Evolutionary conservation across 2,888 invertebrate species (phyloP), one percentile per base, ranked within the genome.

Genomic region (Glyphotaelius pellucidus): DNA sequence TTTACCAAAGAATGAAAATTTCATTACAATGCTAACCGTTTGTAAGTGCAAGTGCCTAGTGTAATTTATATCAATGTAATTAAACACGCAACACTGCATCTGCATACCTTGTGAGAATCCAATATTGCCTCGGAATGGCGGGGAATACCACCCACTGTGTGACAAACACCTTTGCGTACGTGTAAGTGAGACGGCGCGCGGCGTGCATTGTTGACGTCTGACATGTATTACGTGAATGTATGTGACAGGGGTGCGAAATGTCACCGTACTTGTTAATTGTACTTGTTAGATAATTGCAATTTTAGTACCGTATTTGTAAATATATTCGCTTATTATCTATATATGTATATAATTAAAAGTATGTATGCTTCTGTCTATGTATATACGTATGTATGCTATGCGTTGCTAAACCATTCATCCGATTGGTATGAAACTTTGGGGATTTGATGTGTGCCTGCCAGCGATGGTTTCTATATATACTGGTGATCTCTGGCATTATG

Each of bases 71-170:
- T 32, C 14, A 81, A 5, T 31, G 31, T 5, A 81, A 30, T 81
- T 25, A 32, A 80, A 30, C 32, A 81, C n/a, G 87, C 30, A 30
- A 87, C 47, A 32, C 87, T 67, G 32, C 87, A 87, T 87, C 87
- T 87, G 87, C 87, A 87, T 47, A 87, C 52, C 87, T 52, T n/a
- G 47, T 5, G 87, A 52, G 67, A 87, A 87, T 87, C 15, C 87
- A 67, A 87, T 31, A 52, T 52, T 19, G 25, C 52, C 67, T 87
- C 15, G 52, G 67, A 67, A n/a, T 42, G 35, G 86, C 42, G 9
- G 25, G n/a, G 42, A 86, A 86, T 47, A 35, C 32, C 87, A 19
- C 32, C 52, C 35, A 14, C 52, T 87, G 14, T 31, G 52, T 87
- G 67, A 31, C 81, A 30, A 67, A 86, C 47, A 86, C 42, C n/a